Evolutionary conservation across 92 coral and sea anemone genomes (phyloP).

Genomic region (Paragorgia papillata): DNA sequence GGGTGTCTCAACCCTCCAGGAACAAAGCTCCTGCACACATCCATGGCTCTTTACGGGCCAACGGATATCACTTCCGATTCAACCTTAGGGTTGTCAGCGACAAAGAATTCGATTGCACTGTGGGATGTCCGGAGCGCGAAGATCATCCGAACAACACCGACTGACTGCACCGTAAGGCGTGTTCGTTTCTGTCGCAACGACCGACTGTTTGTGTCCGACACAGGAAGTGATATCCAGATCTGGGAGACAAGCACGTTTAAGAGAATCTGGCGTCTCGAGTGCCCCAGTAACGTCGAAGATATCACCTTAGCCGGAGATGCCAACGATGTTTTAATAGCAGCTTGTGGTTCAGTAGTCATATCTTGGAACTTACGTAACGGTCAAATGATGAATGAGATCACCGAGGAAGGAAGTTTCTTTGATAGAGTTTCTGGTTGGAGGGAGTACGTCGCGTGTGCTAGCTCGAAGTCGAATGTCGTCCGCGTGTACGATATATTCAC

Average conservation of each 20-base stretch:
- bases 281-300: slow-evolving; percentile 64
- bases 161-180: background rate
- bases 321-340: slow-evolving; percentile 76
- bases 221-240: slow-evolving; percentile 33
- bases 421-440: slow-evolving; percentile 74
- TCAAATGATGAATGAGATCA: slow-evolving; percentile 65
- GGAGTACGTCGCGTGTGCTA: slow-evolving; percentile 77
- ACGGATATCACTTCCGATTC: slow-evolving; percentile 71
- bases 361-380: slow-evolving; percentile 85
- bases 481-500: slow-evolving; percentile 67
- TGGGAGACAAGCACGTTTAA: slow-evolving; percentile 37
- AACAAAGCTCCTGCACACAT: slow-evolving; percentile 86
- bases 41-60: slow-evolving; percentile 77
- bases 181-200: slow-evolving; percentile 33
- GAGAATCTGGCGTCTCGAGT: slow-evolving; percentile 54
- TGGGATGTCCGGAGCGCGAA: slow-evolving; percentile 85
- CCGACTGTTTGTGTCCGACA: slow-evolving; percentile 44
- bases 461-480: slow-evolving; percentile 60
- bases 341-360: slow-evolving; percentile 72
- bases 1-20: slow-evolving; percentile 95
- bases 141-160: slow-evolving; percentile 55
- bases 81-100: slow-evolving; percentile 77
- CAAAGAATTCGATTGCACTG: slow-evolving; percentile 70
- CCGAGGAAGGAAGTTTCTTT: slow-evolving; percentile 71
- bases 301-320: slow-evolving; percentile 69